Conservation (phyloP, 2,113 vertebrate species). For the Polypterus senegalus region DNA sequence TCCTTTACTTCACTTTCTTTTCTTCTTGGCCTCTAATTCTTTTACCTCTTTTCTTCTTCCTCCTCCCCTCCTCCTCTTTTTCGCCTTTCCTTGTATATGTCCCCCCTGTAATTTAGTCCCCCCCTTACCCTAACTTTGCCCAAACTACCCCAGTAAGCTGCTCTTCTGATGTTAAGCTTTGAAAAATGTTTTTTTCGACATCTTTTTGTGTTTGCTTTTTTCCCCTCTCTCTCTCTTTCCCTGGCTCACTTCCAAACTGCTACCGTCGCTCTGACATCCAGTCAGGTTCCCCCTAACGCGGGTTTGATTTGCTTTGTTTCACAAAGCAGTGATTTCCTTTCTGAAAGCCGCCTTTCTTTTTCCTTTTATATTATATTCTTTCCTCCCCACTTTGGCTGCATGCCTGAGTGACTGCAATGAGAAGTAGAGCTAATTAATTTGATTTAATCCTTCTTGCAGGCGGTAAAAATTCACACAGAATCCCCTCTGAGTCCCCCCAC, state of each 20-base stretch:
- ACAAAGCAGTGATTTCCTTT: slow-evolving; percentile 3
- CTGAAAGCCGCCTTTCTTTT: not conserved
- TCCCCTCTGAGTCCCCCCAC: slow-evolving; percentile 10
- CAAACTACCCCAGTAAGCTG: slow-evolving; percentile 33
- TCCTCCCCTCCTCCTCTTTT: slow-evolving; percentile 1
- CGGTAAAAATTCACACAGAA: slow-evolving; percentile 38
- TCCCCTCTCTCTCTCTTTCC: not conserved
- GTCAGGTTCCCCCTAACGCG: not conserved
- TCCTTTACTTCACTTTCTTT: not conserved
- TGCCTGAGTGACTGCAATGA: slow-evolving; percentile 57
- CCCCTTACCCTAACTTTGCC: slow-evolving; percentile 25
- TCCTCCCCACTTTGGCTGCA: slow-evolving; percentile 30
- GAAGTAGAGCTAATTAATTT: slow-evolving; percentile 69
- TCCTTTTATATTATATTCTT: not conserved
- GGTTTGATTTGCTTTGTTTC: slow-evolving; percentile 9
- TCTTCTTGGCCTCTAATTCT: not conserved
- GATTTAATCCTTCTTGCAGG: slow-evolving; percentile 56
- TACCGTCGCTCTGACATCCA: slow-evolving; percentile 2
- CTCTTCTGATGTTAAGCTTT: slow-evolving; percentile 14
- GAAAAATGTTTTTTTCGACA: slow-evolving; percentile 1
- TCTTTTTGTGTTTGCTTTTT: slow-evolving; percentile 1
- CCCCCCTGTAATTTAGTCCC: not conserved
- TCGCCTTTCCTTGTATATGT: not conserved
- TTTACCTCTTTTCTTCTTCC: slow-evolving; percentile 2
- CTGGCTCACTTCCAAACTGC: slow-evolving; percentile 16